phyloP scores from a whole-genome alignment of 1,140 invertebrate genomes.

The Scaptomyza pallida region DNA sequence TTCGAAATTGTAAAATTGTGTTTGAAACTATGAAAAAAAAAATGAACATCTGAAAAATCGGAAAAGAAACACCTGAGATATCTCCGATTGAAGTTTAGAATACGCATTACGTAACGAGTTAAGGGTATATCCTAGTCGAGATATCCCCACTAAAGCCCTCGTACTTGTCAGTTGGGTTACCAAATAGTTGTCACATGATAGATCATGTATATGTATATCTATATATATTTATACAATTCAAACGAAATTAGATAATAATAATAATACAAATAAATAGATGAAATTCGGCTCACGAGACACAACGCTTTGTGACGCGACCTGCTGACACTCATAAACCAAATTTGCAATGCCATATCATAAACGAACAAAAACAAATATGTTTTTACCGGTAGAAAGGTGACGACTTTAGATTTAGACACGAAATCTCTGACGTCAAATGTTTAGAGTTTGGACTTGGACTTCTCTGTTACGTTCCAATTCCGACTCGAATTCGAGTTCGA shows the following conservation, averaged over 20 bases:
- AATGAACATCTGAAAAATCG: too few species aligned
- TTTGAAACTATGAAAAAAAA: too few species aligned
- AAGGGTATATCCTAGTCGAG: too few species aligned
- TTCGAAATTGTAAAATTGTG: too few species aligned
- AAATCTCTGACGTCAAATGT: constrained; percentile 36
- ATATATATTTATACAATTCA: background rate
- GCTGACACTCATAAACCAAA: constrained; percentile 21
- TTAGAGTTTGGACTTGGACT: constrained; percentile 16
- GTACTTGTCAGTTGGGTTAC: too few species aligned
- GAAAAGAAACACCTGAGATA: too few species aligned
- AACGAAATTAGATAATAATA: constrained; percentile 31
- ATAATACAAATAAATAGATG: constrained; percentile 23
- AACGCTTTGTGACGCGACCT: too few species aligned
- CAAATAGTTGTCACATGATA: constrained; percentile 38
- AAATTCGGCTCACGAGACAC: constrained; percentile 27
- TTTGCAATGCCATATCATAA: constrained; percentile 27
- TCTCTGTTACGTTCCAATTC: constrained; percentile 28
- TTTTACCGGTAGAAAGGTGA: background rate
- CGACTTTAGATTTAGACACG: constrained; percentile 3
- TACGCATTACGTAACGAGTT: too few species aligned
- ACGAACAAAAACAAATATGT: too few species aligned
- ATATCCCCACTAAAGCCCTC: too few species aligned
- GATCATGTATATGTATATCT: too few species aligned
- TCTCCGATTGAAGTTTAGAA: too few species aligned
- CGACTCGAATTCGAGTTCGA: constrained; percentile 11